Base-by-base conservation (phyloP, 2,797 vertebrate species). In the Liasis olivaceus region DNA sequence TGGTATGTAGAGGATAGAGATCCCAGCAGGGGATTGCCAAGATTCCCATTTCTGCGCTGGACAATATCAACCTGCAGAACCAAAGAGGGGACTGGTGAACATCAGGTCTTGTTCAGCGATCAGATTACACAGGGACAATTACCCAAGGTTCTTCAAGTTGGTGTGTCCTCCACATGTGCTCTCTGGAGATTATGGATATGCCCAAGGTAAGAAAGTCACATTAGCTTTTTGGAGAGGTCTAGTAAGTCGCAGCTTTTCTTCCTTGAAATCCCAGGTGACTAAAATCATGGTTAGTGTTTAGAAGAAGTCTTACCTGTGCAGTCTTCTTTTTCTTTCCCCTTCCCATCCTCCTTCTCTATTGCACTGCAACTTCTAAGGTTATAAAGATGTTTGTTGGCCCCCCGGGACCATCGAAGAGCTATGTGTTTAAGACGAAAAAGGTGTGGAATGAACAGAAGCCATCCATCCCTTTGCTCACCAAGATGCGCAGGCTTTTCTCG, bases 1-100 rank as follows among this genome's bases (percentile, higher is more conserved):
- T 14, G 31, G 31, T 2, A 6, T 63, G 6, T 88, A 0, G 69
- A 0, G 0, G 9, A 66, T 1, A 0, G 8, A n/a, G 47, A 51
- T 1, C 4, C 36, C 88, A 36, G 22, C 77, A 86, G 87, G 77
- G 15, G 22, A 9, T 66, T 36, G 11, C 59, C 90, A 36, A 36
- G 92, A 66, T 91, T 89, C 69, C 51, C 3, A 56, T 86, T 56
- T 81, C 64, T 63, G 13, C 20, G 28, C n/a, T n/a, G 47, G 87
- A 84, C 13, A 64, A 93, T 24, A 36, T 47, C 42, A 47, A 81
- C 77, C 22, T 0, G 20, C 17, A 26, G 22, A 15, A 86, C 14
- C 1, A 31, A 81, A 42, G 72, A 47, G 54, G 28, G 6, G 51
- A 20, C 15, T 87, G 85, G 56, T 59, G 58, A 60, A 58, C 14